A percentile compares a stretch with the other conserved stretches of the same genome.
phyloP scores from a whole-genome alignment of 1,140 invertebrate species.

The Drosophila setifemur region DNA sequence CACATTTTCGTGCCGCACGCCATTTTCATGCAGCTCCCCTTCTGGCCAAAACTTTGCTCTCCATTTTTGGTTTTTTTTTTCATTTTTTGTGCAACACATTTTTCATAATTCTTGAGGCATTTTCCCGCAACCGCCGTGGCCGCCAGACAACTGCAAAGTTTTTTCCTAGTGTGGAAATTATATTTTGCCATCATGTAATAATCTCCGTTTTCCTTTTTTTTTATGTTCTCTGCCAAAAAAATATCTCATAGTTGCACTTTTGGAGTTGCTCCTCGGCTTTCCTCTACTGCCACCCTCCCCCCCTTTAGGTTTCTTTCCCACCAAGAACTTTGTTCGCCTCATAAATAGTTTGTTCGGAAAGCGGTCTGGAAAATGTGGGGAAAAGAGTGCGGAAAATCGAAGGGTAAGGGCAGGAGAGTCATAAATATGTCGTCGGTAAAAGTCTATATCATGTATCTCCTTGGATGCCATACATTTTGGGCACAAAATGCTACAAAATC shows the following conservation, averaged over 20 bases:
- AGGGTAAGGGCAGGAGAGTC: conserved; percentile 29
- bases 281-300: not conserved
- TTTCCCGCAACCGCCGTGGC: conserved; percentile 35
- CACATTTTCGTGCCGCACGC: conserved; percentile 77
- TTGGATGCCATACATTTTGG: conserved; percentile 61
- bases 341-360: conserved; percentile 50
- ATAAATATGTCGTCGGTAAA: conserved; percentile 74
- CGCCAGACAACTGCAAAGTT: conserved; percentile 59
- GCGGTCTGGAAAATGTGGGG: conserved; percentile 18
- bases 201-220: conserved; percentile 51
- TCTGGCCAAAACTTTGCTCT: conserved; percentile 20
- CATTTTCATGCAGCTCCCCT: conserved; percentile 59
- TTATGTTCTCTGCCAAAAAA: conserved; percentile 44
- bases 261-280: conserved; percentile 36
- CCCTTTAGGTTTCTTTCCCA: not conserved
- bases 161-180: conserved; percentile 67
- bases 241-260: conserved; percentile 78
- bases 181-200: conserved; percentile 74
- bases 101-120: conserved; percentile 78
- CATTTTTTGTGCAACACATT: conserved; percentile 71
- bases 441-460: conserved; percentile 66
- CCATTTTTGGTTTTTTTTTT: conserved; percentile 16
- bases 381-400: not conserved
- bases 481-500: conserved; percentile 78
- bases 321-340: conserved; percentile 18